A percentile compares a stretch with the other conserved stretches of the same genome.
These are phyloP conservation scores for Drosophila peninsularis DNA, from an alignment of 2,888 invertebrate genomes.

Conservation along the genomic window DNA sequence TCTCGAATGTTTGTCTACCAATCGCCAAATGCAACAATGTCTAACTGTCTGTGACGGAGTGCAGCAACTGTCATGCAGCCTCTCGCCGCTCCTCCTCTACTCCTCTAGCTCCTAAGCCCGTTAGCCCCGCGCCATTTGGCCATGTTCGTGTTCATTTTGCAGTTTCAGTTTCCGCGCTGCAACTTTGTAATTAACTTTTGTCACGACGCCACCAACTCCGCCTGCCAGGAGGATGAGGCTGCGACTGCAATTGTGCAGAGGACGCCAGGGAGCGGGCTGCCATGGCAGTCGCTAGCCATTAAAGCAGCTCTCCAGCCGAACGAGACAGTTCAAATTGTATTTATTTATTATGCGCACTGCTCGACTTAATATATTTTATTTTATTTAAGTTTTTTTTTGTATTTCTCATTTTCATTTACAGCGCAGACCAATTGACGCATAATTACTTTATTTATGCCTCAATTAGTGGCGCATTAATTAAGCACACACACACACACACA, in stretches of 20 bases:
- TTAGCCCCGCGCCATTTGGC: constrained; percentile 28
- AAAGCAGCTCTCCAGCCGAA: constrained; percentile 21
- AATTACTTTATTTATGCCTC: constrained; percentile 62
- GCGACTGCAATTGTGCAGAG: constrained; percentile 1
- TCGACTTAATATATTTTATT: constrained; percentile 34
- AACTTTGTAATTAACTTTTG: constrained; percentile 83
- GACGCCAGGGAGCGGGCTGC: constrained; percentile 13
- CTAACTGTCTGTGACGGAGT: constrained; percentile 58
- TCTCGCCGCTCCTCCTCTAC: background rate
- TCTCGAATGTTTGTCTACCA: constrained; percentile 49
- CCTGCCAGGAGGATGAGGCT: constrained; percentile 6
- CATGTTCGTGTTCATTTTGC: constrained; percentile 67
- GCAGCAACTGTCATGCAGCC: constrained; percentile 46
- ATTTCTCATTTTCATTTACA: constrained; percentile 37
- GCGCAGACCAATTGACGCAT: constrained; percentile 50
- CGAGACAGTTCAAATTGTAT: constrained; percentile 38
- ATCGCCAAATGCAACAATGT: constrained; percentile 59
- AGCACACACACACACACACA: constrained; percentile 24
- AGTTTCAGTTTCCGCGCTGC: constrained; percentile 68
- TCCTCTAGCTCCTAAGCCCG: background rate
- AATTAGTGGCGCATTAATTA: constrained; percentile 68
- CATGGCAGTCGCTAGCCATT: constrained; percentile 35
- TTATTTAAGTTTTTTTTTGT: constrained; percentile 31
- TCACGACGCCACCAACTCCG: constrained; percentile 66
- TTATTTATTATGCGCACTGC: constrained; percentile 31